Conservation (phyloP, 2,888 invertebrate species). For the Helleia helle region DNA sequence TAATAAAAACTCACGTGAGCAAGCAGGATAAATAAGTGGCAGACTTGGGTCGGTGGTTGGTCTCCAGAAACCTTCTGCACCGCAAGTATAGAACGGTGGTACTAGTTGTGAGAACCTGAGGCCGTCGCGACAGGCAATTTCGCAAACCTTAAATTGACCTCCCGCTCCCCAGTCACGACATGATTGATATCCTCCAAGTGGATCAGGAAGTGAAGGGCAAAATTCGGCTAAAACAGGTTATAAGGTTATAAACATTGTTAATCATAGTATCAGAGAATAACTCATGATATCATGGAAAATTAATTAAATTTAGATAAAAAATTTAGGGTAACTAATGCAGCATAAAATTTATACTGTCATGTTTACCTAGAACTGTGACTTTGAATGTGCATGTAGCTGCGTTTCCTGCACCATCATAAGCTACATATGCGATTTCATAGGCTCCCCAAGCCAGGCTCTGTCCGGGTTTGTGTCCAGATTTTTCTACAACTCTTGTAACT, state of each 20-base stretch:
- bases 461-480: conserved; percentile 89
- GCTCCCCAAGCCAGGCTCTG: conserved; percentile 92
- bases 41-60: conserved; percentile 86
- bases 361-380: conserved; percentile 89
- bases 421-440: conserved; percentile 95
- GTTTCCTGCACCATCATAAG: conserved; percentile 93
- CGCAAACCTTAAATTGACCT: conserved; percentile 96
- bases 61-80: conserved; percentile 98
- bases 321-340: no score
- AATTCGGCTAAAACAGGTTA: conserved; percentile 86
- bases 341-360: not conserved
- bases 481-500: conserved; percentile 84
- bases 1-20: conserved; percentile 80
- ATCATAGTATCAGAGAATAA: not conserved
- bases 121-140: conserved; percentile 90
- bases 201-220: conserved; percentile 91
- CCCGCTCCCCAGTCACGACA: conserved; percentile 98
- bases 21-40: conserved; percentile 92
- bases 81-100: conserved; percentile 98
- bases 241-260: no score
- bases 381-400: conserved; percentile 93
- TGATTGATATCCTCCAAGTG: conserved; percentile 91
- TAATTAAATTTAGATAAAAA: no score
- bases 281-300: not conserved
- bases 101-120: conserved; percentile 92